Evolutionary conservation across 2,113 vertebrate genomes (phyloP).

Genomic region (Mormyrus iriodes): DNA sequence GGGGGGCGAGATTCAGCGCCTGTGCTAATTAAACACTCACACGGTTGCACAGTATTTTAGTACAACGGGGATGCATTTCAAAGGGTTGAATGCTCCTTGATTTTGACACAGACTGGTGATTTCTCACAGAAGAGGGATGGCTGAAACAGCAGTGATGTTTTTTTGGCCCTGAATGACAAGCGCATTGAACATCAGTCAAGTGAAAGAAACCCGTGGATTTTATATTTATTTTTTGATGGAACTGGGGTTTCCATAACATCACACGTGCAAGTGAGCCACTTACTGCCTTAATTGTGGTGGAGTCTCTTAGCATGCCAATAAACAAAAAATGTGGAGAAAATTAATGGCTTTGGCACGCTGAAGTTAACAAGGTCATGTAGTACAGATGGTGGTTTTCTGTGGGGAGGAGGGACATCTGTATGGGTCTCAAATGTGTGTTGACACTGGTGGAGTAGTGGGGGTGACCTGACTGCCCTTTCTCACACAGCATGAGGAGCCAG

Average conservation of each 20-base stretch:
- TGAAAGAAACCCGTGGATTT: neutral
- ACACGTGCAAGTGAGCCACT: neutral
- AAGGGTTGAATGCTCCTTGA: neutral
- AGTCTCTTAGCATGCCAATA: neutral
- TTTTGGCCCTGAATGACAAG: neutral
- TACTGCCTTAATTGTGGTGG: neutral
- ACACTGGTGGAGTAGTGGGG: neutral
- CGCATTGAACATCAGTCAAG: neutral
- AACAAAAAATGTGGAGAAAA: neutral
- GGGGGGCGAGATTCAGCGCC: neutral
- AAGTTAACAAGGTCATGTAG: neutral
- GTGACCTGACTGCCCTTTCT: neutral
- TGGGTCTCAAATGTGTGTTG: neutral
- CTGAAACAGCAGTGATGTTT: neutral
- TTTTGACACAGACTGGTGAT: conserved; percentile 1
- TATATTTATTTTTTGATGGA: neutral
- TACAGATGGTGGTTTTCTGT: neutral
- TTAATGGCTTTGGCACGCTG: neutral
- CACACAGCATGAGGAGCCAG: neutral
- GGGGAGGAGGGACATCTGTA: neutral
- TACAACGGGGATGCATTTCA: neutral
- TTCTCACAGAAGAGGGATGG: neutral
- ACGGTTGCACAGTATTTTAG: neutral
- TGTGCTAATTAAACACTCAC: neutral
- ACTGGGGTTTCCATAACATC: neutral